phyloP scores from a whole-genome alignment of 1,140 invertebrate species.

The Drosophila tani region DNA sequence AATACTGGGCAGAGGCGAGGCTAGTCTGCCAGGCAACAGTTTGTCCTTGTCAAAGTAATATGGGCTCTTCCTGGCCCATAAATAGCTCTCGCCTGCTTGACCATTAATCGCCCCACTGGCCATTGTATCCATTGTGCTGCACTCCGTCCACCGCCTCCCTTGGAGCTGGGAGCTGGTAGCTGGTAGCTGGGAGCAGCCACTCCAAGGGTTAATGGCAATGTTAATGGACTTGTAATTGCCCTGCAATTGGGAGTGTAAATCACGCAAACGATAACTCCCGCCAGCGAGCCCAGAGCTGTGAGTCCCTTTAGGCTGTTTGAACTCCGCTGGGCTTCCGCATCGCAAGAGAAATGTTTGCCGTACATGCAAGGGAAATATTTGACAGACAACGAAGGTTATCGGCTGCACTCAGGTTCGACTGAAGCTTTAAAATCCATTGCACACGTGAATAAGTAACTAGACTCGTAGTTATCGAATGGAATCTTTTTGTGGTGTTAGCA shows the following conservation, averaged over 20 bases:
- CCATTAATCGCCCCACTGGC: slow-evolving; percentile 39
- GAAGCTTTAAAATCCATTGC: slow-evolving; percentile 3
- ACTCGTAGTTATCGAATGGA: background rate
- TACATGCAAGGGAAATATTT: slow-evolving; percentile 41
- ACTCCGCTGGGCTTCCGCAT: slow-evolving; percentile 15
- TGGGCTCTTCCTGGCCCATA: slow-evolving; percentile 47
- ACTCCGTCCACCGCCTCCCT: background rate
- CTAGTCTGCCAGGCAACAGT: slow-evolving; percentile 34
- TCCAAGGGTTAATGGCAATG: slow-evolving; percentile 76
- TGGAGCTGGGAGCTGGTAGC: background rate
- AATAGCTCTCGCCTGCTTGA: slow-evolving; percentile 48
- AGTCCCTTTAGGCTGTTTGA: slow-evolving; percentile 18
- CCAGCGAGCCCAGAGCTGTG: slow-evolving; percentile 24
- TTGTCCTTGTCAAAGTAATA: slow-evolving; percentile 58
- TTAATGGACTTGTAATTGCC: slow-evolving; percentile 81
- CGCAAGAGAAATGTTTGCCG: slow-evolving; percentile 22
- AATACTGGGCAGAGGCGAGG: slow-evolving; percentile 9
- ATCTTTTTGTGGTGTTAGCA: too few species aligned
- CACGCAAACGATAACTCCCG: slow-evolving; percentile 54
- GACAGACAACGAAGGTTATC: slow-evolving; percentile 22
- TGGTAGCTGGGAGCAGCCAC: slow-evolving; percentile 29
- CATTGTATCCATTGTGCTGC: slow-evolving; percentile 36
- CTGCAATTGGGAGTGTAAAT: slow-evolving; percentile 77
- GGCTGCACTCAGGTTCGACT: background rate
- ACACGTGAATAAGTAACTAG: slow-evolving; percentile 6